Evolutionary conservation across 1,140 invertebrate species (phyloP), one percentile per base, ranked within the genome.

Genomic region (Nilaparvata lugens): DNA sequence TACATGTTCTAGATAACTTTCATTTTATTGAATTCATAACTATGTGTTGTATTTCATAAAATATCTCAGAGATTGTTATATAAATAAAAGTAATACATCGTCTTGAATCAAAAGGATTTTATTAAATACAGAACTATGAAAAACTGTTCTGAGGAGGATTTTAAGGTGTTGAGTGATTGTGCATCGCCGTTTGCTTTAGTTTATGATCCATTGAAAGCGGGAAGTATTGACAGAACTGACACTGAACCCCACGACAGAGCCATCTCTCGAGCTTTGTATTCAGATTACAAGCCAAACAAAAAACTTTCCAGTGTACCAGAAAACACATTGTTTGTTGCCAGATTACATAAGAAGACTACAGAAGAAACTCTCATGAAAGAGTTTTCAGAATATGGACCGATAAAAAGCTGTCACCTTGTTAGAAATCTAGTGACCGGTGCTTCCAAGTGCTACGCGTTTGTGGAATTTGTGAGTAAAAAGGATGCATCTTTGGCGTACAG

Each of bases 171-270:
- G 9, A 45, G 21, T 14, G 70, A 75, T 38, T 71, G 70, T 55
- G 82, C 80, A 80, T 76, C 70, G 35, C 75, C 76, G 16, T 78
- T 73, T 68, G 76, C 79, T 6, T 77, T 74, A 64, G 71, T 75
- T 40, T 87, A 86, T 63, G 79, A 86, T 70, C 83, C 84, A 11
- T 73, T 87, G 40, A 84, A 84, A 76, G 83, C 83, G 64, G 89
- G 88, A 7, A 91, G 88, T 66, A 91, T 92, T 21, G 89, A 93
- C 78, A 84, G 89, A 1, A 93, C 90, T 18, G 91, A 93, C 71
- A 81, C 76, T 4, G 81, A 84, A 56, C 87, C 91, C 11, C 92
- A 95, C 69, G 92, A 95, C 69, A 81, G 79, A 68, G 91, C 79
- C 28, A 80, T 95, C 43, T 70, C 83, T 25, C 75, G 90, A 67